These are phyloP conservation scores for Microcebus ravelobensis DNA, from an alignment of 2,113 vertebrate genomes.

Conservation along the genomic window DNA sequence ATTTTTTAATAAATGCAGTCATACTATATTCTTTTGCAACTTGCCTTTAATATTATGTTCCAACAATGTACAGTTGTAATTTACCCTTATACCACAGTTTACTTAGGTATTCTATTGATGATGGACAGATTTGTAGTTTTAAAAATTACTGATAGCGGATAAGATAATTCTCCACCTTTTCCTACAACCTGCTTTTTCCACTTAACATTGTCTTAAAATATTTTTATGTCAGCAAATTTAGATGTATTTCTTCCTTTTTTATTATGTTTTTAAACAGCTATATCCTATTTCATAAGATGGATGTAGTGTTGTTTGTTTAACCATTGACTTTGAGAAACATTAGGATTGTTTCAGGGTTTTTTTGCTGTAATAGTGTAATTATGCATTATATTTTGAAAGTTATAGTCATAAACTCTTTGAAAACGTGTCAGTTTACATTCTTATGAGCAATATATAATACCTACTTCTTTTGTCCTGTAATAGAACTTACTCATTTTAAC, in stretches of 20 bases:
- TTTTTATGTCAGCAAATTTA: conserved; percentile 27
- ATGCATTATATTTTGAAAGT: conserved; percentile 33
- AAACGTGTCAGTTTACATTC: background rate
- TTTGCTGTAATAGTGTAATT: background rate
- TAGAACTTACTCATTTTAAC: conserved; percentile 32
- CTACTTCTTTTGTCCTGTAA: background rate
- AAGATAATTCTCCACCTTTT: background rate
- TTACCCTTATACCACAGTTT: background rate
- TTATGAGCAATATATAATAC: background rate
- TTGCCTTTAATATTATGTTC: background rate
- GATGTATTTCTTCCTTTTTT: background rate
- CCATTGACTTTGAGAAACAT: background rate
- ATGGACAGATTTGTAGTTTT: background rate
- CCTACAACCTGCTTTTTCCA: background rate
- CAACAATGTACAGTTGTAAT: background rate
- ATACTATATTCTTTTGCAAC: background rate
- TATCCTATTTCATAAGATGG: conserved; percentile 6
- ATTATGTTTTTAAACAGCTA: background rate
- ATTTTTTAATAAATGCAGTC: background rate
- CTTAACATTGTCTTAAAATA: conserved; percentile 40
- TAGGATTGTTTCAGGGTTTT: background rate
- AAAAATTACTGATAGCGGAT: background rate
- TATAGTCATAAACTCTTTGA: background rate
- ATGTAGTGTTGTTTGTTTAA: conserved; percentile 17
- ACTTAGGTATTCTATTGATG: background rate